These are phyloP conservation scores for Puffinus mauretanicus DNA, from an alignment of 2,113 vertebrate species.

Conservation along the genomic window DNA sequence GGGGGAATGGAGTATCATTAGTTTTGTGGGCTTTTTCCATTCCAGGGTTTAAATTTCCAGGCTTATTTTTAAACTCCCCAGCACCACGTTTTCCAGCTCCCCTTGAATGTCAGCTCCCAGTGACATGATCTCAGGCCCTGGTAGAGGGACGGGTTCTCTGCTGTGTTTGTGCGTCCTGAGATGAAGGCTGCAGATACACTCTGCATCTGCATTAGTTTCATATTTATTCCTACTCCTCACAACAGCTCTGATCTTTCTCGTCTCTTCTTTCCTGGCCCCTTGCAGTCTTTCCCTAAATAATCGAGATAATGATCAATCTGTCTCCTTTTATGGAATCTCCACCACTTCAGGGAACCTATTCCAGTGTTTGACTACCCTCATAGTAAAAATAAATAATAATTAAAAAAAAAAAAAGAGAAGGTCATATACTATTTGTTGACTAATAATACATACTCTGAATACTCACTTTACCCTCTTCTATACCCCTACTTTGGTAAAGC, in stretches of 20 bases:
- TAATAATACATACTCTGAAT: neutral
- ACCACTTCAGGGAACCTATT: neutral
- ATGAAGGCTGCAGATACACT: neutral
- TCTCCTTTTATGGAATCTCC: neutral
- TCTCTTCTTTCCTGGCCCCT: neutral
- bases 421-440: neutral
- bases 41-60: neutral
- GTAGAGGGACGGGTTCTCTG: neutral
- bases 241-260: neutral
- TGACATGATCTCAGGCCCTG: neutral
- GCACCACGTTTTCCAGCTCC: neutral
- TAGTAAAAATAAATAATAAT: neutral
- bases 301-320: neutral
- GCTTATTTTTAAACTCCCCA: neutral
- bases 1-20: fast-evolving
- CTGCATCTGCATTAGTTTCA: neutral
- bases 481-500: neutral
- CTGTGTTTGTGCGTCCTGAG: neutral
- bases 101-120: neutral
- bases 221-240: neutral
- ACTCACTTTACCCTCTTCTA: neutral
- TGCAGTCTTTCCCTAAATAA: neutral
- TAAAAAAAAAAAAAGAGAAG: neutral
- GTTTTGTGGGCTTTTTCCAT: neutral
- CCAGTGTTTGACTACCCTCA: neutral